phyloP scores from a whole-genome alignment of 2,888 invertebrate genomes.

The Leptinotarsa juncta region DNA sequence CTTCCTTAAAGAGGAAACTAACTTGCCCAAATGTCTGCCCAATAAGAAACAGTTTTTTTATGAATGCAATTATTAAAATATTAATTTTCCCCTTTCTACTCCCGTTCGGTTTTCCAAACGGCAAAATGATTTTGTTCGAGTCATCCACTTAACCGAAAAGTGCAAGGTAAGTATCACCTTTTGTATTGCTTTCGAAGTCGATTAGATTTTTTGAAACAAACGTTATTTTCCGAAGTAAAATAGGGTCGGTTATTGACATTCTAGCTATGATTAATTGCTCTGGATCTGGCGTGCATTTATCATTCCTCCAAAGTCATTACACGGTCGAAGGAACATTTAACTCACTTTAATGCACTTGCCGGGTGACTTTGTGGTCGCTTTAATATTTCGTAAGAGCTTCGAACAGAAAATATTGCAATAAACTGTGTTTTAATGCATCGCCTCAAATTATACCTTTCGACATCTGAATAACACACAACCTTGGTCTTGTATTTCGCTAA shows the following conservation, averaged over 20 bases:
- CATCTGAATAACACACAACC: constrained; percentile 5
- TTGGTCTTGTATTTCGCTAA: constrained; percentile 27
- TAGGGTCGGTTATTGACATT: constrained; percentile 16
- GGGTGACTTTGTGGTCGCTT: constrained; percentile 4
- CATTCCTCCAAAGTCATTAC: constrained; percentile 5
- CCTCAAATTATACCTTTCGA: constrained; percentile 22
- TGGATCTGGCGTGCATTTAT: constrained; percentile 2
- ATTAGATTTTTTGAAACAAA: not conserved
- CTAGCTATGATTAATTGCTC: constrained; percentile 2
- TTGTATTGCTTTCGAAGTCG: not conserved
- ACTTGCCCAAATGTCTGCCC: too few species aligned
- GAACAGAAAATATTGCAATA: constrained; percentile 20
- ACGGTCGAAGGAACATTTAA: constrained; percentile 8
- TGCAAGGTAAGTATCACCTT: not conserved
- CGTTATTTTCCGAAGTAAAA: not conserved
- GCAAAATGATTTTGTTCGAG: too few species aligned
- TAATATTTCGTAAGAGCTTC: constrained; percentile 19
- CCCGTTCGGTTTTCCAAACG: too few species aligned
- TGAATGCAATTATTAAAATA: too few species aligned
- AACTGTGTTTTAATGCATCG: constrained; percentile 14
- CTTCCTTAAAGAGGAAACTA: too few species aligned
- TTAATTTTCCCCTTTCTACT: too few species aligned
- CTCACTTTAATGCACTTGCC: constrained; percentile 13
- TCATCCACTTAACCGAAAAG: too few species aligned
- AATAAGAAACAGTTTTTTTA: too few species aligned